Conservation (phyloP, 2,797 vertebrate species). For the Pseudomugil gertrudae region DNA sequence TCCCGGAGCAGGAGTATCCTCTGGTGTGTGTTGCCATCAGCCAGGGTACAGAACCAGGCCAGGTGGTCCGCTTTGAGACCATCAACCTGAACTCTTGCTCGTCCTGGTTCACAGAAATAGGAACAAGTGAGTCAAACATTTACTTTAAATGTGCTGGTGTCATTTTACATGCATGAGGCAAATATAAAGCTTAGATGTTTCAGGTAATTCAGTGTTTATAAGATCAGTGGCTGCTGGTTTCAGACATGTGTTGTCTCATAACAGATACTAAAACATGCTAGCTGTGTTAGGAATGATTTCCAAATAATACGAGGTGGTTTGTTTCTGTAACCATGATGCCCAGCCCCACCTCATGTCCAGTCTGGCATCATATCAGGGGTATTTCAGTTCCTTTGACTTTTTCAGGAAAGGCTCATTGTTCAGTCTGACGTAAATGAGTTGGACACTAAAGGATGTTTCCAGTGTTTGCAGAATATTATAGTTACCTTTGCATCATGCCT, state of each 20-base stretch:
- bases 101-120: slow-evolving; percentile 98
- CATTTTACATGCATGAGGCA: too few species aligned
- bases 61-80: slow-evolving; percentile 97
- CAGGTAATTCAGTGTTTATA: neutral
- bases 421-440: neutral
- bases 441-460: neutral
- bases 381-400: neutral
- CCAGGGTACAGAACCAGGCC: slow-evolving; percentile 85
- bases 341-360: neutral
- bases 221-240: neutral
- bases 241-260: neutral
- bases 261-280: too few species aligned
- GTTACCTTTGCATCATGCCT: neutral
- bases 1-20: slow-evolving; percentile 97
- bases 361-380: neutral
- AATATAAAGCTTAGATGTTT: too few species aligned
- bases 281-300: too few species aligned
- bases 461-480: neutral
- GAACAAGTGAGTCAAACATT: slow-evolving; percentile 82
- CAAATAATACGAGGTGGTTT: too few species aligned
- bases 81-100: slow-evolving; percentile 99
- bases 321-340: too few species aligned
- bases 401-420: neutral
- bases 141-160: neutral
- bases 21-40: slow-evolving; percentile 97